Conservation (phyloP, 2,113 vertebrate genomes). For the Alethe castanea region DNA sequence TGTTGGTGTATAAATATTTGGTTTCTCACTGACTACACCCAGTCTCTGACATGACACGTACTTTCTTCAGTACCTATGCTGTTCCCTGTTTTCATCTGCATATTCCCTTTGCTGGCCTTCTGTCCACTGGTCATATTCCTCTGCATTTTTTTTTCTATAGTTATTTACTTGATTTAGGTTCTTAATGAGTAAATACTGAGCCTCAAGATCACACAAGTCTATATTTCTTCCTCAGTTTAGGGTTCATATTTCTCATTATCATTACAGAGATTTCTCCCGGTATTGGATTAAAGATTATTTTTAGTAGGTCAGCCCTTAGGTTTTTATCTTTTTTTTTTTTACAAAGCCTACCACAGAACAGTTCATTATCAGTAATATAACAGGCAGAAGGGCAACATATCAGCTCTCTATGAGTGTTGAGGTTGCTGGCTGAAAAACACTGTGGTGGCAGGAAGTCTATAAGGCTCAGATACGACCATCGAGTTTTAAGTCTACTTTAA, state of each 20-base stretch:
- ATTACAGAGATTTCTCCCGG: neutral
- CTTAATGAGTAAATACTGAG: neutral
- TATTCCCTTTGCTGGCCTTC: neutral
- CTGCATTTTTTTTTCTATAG: neutral
- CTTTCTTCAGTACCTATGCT: neutral
- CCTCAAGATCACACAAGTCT: neutral
- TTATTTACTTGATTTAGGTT: neutral
- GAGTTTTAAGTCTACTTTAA: neutral
- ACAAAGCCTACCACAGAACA: neutral
- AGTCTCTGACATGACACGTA: neutral
- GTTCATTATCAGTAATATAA: neutral
- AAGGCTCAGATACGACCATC: neutral
- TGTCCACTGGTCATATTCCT: neutral
- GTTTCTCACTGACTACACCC: neutral
- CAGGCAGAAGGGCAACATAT: neutral
- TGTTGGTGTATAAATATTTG: constrained; percentile 12
- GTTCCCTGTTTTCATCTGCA: neutral
- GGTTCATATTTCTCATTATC: neutral
- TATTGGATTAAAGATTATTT: neutral
- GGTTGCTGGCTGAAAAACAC: neutral
- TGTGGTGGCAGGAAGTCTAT: neutral
- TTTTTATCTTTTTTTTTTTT: neutral
- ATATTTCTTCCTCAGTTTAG: neutral
- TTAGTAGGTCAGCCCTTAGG: neutral
- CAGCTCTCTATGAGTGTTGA: accelerated